Percentiles rank a stretch among this genome's conserved stretches.
These are phyloP conservation scores for Cacatua alba DNA, from an alignment of 2,113 vertebrate species.

Conservation along the genomic window DNA sequence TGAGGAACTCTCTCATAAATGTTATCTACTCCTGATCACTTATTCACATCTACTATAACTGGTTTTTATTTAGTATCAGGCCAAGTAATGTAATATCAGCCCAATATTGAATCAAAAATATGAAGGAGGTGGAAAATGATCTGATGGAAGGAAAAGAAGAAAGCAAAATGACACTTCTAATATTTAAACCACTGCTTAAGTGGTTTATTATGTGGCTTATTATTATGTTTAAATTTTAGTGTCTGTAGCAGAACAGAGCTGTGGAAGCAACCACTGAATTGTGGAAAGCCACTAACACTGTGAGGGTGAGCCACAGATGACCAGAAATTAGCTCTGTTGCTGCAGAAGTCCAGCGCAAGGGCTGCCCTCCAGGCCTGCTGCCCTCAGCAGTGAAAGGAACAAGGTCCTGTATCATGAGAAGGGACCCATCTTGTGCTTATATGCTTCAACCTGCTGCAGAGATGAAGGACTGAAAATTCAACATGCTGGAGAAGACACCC, in stretches of 20 bases:
- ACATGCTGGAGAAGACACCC: rapidly evolving
- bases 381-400: neutral
- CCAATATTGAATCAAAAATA: neutral
- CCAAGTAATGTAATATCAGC: neutral
- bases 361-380: neutral
- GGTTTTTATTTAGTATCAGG: neutral
- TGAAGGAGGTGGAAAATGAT: neutral
- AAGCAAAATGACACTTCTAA: neutral
- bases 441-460: neutral
- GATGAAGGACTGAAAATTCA: neutral
- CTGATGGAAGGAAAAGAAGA: neutral
- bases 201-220: neutral
- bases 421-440: too few species aligned
- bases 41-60: neutral
- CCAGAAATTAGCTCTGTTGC: neutral
- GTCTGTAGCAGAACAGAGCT: neutral
- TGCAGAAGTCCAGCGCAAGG: neutral
- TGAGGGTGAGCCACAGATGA: neutral
- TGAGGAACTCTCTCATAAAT: neutral
- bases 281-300: neutral
- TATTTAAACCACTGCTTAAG: neutral
- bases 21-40: neutral
- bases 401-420: neutral
- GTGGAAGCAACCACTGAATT: neutral
- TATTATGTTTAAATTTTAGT: neutral